Percentiles rank a stretch among this genome's conserved stretches.
Evolutionary conservation across 2,797 vertebrate species (phyloP).

Genomic region (Esox masquinongy): DNA sequence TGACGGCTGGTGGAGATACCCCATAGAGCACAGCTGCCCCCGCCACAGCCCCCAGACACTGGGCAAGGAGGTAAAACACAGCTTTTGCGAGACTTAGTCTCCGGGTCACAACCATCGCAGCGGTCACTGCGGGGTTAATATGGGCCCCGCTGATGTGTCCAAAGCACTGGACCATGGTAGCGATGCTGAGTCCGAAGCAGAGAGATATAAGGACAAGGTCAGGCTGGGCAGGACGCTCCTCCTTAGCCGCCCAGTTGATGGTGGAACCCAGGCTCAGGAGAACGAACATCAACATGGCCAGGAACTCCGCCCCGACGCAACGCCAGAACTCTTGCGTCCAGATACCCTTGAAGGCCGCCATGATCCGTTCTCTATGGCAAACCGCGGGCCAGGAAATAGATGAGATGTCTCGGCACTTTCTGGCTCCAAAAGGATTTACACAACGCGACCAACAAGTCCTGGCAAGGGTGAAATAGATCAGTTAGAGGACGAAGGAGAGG

Average conservation of each 20-base stretch:
- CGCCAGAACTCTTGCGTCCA: constrained; percentile 94
- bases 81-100: constrained; percentile 88
- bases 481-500: not conserved
- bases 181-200: constrained; percentile 89
- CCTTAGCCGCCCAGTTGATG: constrained; percentile 79
- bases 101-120: constrained; percentile 85
- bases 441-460: constrained; percentile 53
- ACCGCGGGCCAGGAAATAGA: constrained; percentile 3
- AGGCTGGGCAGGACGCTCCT: constrained; percentile 69
- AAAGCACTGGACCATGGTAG: constrained; percentile 89
- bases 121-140: constrained; percentile 87
- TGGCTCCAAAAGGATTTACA: constrained; percentile 13
- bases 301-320: constrained; percentile 83
- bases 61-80: constrained; percentile 83
- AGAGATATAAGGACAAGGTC: constrained; percentile 88
- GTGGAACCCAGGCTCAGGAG: constrained; percentile 87
- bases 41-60: constrained; percentile 84
- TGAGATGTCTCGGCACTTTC: not conserved
- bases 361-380: constrained; percentile 72
- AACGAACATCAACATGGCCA: constrained; percentile 87
- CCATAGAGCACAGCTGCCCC: constrained; percentile 85
- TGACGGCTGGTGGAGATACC: constrained; percentile 78
- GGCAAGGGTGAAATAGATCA: not conserved
- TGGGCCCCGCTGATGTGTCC: constrained; percentile 89
- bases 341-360: constrained; percentile 87